A percentile compares a stretch with the other conserved stretches of the same genome.
Evolutionary conservation across 1,140 invertebrate species (phyloP).

Genomic region (Ridgeia piscesae): DNA sequence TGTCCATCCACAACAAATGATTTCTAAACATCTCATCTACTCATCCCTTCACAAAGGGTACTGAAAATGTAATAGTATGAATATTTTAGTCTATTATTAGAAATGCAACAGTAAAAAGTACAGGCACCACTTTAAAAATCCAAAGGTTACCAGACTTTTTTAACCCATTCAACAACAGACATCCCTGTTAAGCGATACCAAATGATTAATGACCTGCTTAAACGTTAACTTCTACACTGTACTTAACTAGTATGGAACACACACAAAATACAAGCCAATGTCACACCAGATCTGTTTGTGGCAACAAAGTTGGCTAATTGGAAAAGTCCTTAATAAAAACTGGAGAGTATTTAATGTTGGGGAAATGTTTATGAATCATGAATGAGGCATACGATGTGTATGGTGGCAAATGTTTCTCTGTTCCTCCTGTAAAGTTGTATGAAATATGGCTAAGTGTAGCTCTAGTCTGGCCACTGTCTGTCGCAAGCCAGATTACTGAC

Average conservation of each 20-base stretch:
- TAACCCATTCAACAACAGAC: not conserved
- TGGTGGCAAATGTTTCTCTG: no score
- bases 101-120: not conserved
- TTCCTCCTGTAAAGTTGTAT: no score
- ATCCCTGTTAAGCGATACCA: not conserved
- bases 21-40: not conserved
- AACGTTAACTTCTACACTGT: not conserved
- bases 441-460: no score
- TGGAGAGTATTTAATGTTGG: no score
- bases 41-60: not conserved
- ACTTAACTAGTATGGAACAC: not conserved
- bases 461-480: no score
- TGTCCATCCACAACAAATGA: not conserved
- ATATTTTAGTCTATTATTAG: not conserved
- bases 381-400: no score
- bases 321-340: not conserved
- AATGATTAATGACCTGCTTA: not conserved
- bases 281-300: not conserved
- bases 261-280: not conserved
- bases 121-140: not conserved
- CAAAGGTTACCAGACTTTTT: not conserved
- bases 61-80: not conserved
- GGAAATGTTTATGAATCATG: no score
- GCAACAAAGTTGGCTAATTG: not conserved
- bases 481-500: no score